Percentiles rank a stretch among this genome's conserved stretches.
Conservation (phyloP, 2,888 invertebrate species). For the Euphydryas editha region DNA sequence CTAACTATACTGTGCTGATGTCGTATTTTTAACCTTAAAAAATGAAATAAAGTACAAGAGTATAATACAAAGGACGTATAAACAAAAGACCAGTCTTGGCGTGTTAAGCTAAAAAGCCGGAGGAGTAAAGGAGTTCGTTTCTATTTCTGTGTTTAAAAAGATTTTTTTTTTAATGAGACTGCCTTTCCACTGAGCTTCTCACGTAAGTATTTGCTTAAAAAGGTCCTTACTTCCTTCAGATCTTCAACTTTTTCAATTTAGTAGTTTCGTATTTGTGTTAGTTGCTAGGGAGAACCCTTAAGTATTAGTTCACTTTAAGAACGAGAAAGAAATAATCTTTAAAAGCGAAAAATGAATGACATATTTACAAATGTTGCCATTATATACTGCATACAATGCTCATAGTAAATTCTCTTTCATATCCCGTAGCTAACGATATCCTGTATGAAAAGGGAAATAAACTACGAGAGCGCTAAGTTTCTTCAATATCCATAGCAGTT, state of each 20-base stretch:
- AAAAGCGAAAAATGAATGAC: too few relatives aligned
- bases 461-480: not conserved
- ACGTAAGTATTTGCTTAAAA: slow-evolving; percentile 20
- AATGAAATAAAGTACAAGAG: too few relatives aligned
- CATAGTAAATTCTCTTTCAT: not conserved
- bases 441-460: slow-evolving; percentile 6
- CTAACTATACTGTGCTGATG: too few relatives aligned
- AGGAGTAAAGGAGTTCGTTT: not conserved
- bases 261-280: slow-evolving; percentile 22
- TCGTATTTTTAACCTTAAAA: too few relatives aligned
- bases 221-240: slow-evolving; percentile 20
- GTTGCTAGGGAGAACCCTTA: not conserved
- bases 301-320: not conserved
- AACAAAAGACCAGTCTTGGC: too few relatives aligned
- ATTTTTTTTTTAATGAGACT: slow-evolving; percentile 1
- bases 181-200: not conserved
- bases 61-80: too few relatives aligned
- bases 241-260: slow-evolving; percentile 32
- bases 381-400: too few relatives aligned
- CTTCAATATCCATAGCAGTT: not conserved
- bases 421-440: not conserved
- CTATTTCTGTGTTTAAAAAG: not conserved
- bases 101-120: slow-evolving; percentile 2
- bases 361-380: too few relatives aligned
- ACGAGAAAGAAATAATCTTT: not conserved